These are phyloP conservation scores for Ryuthela nishihirai DNA, from an alignment of 2,888 invertebrate genomes.

Conservation along the genomic window DNA sequence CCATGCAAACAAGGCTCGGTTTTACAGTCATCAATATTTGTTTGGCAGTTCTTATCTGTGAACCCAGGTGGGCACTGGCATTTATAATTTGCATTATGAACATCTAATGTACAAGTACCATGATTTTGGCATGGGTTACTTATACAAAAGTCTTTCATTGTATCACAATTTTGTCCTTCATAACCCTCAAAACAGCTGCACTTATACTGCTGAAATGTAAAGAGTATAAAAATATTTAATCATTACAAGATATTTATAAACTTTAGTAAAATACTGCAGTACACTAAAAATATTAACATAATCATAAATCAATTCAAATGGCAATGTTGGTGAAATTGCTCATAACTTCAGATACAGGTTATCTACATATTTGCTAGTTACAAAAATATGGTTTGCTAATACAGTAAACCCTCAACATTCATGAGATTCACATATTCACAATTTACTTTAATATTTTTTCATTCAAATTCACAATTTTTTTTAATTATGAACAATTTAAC, in stretches of 20 bases:
- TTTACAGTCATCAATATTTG: constrained; percentile 36
- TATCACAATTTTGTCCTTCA: constrained; percentile 22
- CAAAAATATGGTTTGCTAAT: too few relatives aligned
- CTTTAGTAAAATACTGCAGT: too few relatives aligned
- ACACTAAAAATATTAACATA: too few relatives aligned
- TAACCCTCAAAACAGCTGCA: constrained; percentile 29
- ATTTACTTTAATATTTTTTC: too few relatives aligned
- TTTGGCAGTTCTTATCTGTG: constrained; percentile 36
- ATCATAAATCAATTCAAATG: too few relatives aligned
- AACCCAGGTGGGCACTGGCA: constrained; percentile 34
- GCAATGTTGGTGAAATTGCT: too few relatives aligned
- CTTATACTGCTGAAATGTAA: constrained; percentile 12
- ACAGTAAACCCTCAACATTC: too few relatives aligned
- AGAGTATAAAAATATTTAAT: background rate
- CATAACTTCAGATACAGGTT: too few relatives aligned
- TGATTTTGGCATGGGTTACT: constrained; percentile 25
- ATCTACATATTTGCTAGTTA: too few relatives aligned
- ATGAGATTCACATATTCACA: too few relatives aligned
- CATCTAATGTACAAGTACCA: constrained; percentile 13
- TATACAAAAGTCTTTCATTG: constrained; percentile 14
- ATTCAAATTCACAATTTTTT: too few relatives aligned
- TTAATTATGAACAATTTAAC: too few relatives aligned
- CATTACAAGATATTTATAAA: background rate
- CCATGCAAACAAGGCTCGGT: constrained; percentile 40
- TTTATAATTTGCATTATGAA: constrained; percentile 4